Conservation (phyloP, 2,113 vertebrate genomes). For the Nyctibius bracteatus region DNA sequence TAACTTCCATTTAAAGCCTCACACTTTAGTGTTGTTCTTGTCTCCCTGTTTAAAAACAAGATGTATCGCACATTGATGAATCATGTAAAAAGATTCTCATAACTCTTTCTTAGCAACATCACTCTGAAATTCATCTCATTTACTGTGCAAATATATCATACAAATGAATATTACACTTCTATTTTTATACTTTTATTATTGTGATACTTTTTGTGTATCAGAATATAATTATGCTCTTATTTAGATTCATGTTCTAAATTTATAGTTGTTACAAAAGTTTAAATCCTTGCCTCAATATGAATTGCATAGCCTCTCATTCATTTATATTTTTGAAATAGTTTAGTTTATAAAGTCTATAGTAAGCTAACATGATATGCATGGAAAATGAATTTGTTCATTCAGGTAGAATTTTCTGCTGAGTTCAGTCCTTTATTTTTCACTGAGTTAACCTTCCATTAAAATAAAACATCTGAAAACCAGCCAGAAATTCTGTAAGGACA, state of each 20-base stretch:
- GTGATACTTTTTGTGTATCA: conserved; percentile 14
- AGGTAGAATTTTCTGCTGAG: conserved; percentile 61
- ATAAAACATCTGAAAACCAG: conserved; percentile 44
- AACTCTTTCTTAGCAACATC: not conserved
- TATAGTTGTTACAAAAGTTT: not conserved
- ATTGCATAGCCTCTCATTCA: conserved; percentile 19
- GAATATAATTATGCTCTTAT: conserved; percentile 33
- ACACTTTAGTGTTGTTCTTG: not conserved
- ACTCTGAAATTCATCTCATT: not conserved
- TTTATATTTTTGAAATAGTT: conserved; percentile 45
- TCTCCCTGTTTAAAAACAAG: not conserved
- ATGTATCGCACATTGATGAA: not conserved
- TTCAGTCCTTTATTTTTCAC: conserved; percentile 48
- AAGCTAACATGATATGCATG: conserved; percentile 34
- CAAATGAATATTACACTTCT: not conserved
- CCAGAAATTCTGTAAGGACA: conserved; percentile 7
- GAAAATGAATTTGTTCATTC: conserved; percentile 64
- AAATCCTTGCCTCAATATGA: conserved; percentile 27
- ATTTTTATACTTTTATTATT: conserved; percentile 5
- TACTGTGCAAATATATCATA: conserved; percentile 1
- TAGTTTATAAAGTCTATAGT: conserved; percentile 18
- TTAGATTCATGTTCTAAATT: conserved; percentile 33
- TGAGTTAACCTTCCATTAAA: conserved; percentile 33
- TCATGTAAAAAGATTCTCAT: not conserved
- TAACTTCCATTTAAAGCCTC: not conserved